Percentiles rank a stretch among this genome's conserved stretches.
Evolutionary conservation across 2,113 vertebrate genomes (phyloP).

Genomic region (Coregonus clupeaformis): DNA sequence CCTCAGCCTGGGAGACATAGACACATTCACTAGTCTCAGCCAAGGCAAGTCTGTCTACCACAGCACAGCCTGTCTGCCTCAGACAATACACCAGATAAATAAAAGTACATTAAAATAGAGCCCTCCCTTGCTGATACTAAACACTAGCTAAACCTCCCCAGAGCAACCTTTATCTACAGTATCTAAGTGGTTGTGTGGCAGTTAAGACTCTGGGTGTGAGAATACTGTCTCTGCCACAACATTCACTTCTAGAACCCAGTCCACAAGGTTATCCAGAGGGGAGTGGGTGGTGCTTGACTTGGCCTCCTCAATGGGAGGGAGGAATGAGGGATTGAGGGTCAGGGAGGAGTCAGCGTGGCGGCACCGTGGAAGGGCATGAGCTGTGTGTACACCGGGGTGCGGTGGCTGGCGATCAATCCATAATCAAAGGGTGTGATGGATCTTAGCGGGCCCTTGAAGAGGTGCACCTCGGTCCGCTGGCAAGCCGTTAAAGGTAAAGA

Average conservation of each 20-base stretch:
- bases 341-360: neutral
- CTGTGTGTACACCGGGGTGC: neutral
- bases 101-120: neutral
- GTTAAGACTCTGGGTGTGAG: neutral
- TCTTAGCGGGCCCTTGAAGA: neutral
- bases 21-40: neutral
- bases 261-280: neutral
- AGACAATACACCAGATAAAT: neutral
- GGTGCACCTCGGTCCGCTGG: neutral
- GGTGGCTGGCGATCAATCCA: neutral
- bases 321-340: neutral
- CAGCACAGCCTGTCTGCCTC: neutral
- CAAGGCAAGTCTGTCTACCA: neutral
- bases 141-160: neutral
- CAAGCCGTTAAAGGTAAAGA: too few relatives aligned
- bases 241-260: neutral
- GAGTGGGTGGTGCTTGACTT: neutral
- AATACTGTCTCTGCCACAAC: neutral
- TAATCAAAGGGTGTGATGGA: neutral
- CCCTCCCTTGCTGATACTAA: neutral
- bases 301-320: neutral
- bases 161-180: neutral
- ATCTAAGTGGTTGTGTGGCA: neutral
- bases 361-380: neutral
- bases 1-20: neutral